Percentiles rank a stretch among this genome's conserved stretches.
Evolutionary conservation across 2,888 invertebrate species (phyloP).

Genomic region (Stenolophus ochropezus): DNA sequence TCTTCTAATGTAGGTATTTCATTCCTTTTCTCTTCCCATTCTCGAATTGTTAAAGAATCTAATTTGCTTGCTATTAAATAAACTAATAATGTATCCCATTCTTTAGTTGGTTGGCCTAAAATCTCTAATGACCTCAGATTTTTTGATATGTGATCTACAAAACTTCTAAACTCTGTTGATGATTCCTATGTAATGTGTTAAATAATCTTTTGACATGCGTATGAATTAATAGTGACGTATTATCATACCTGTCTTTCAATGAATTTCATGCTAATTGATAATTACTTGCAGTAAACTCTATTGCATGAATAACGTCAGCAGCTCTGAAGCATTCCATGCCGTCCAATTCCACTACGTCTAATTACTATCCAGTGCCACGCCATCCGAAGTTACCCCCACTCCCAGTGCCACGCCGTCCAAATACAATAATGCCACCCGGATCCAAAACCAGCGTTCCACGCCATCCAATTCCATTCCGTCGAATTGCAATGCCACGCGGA

Average conservation of each 20-base stretch:
- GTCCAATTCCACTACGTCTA: no score
- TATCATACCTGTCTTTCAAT: constrained; percentile 61
- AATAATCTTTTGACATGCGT: constrained; percentile 62
- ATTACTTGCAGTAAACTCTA: constrained; percentile 61
- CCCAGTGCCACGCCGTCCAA: no score
- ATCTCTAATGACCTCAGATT: constrained; percentile 61
- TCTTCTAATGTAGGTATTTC: constrained; percentile 55
- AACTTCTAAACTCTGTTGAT: constrained; percentile 50
- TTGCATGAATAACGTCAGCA: constrained; percentile 57
- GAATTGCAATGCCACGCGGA: no score
- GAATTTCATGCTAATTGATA: constrained; percentile 61
- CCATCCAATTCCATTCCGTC: no score
- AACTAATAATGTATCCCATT: constrained; percentile 62
- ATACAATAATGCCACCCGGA: no score
- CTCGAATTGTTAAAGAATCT: constrained; percentile 39
- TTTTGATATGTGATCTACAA: constrained; percentile 61
- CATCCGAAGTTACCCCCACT: no score
- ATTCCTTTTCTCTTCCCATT: constrained; percentile 54
- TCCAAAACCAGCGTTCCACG: no score
- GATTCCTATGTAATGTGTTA: constrained; percentile 61
- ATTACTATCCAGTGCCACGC: no score
- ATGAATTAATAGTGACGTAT: constrained; percentile 61
- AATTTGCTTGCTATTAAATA: constrained; percentile 57
- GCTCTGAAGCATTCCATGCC: no score
- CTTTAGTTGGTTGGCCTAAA: constrained; percentile 57